Evolutionary conservation across 1,140 invertebrate genomes (phyloP), one percentile per base, ranked within the genome.

Genomic region (Orchestia grillus): DNA sequence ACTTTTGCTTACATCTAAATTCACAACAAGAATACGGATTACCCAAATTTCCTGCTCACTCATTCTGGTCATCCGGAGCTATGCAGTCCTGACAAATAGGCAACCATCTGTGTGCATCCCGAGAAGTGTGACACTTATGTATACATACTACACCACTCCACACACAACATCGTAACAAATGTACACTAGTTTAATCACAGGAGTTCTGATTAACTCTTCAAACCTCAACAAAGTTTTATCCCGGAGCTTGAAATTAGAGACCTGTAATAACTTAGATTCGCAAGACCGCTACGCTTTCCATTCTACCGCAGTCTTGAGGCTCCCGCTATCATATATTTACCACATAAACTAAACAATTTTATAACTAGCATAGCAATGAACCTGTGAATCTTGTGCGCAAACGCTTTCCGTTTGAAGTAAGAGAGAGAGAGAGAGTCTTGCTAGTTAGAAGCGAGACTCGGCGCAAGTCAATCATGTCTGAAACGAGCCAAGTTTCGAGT

Each of bases 401-500:
- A 77, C 62, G 11, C 62, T 77, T 77, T 77, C 36, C 62, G 62
- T 77, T 77, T 77, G 11, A 28, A 77, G n/a, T n/a, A n/a, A n/a
- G n/a, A 23, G 28, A 8, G 36, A 77, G 62, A 77, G 36, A 77
- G 28, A 77, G 62, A 77, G 62, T 77, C 15, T 77, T 15, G 62
- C 62, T 77, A 36, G 62, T 77, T 77, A 77, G 88, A 15, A 28
- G 88, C 44, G 43, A 45, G 16, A 45, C 92, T 94, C n/a, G 8
- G 41, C 92, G 43, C 41, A 44, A 94, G 92, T 94, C 92, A 94
- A 94, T 94, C 92, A 94, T 28, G 92, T 94, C 92, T 44, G 43
- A 45, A 94, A 94, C 92, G 92, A 94, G 92, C 43, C 92, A 94
- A 94, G 92, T 94, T 94, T 94, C 92, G 92, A 94, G 92, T 45